These are phyloP conservation scores for Catonia carolina DNA, from an alignment of 2,888 invertebrate species.

Conservation along the genomic window DNA sequence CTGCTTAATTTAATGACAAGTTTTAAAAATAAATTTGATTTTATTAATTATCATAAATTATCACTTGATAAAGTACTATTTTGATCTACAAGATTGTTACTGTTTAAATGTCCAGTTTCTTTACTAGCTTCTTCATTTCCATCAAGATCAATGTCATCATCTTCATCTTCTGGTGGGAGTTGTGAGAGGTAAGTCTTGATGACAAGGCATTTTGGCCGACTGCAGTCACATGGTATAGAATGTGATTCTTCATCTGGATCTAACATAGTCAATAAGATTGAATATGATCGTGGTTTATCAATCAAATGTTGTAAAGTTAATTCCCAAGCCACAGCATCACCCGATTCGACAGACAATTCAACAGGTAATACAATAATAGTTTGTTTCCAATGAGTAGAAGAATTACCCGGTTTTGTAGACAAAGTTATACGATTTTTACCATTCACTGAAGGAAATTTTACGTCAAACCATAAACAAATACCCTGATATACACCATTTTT, in stretches of 20 bases:
- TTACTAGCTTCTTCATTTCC: too few species aligned
- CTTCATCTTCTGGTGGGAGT: conserved; percentile 40
- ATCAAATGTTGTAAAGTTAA: conserved; percentile 52
- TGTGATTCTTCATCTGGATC: conserved; percentile 64
- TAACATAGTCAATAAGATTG: conserved; percentile 60
- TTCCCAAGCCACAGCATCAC: conserved; percentile 63
- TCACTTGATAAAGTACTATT: too few species aligned
- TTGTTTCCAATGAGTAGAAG: conserved; percentile 67
- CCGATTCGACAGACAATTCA: conserved; percentile 50
- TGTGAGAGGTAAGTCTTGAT: conserved; percentile 55
- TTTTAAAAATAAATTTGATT: too few species aligned
- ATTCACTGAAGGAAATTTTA: conserved; percentile 55
- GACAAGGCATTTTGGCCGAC: conserved; percentile 71
- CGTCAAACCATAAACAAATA: conserved; percentile 75
- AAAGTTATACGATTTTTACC: conserved; percentile 39
- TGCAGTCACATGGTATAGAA: conserved; percentile 69
- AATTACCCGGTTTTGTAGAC: conserved; percentile 52
- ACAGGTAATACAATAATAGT: conserved; percentile 67
- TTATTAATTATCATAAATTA: too few species aligned
- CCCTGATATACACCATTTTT: conserved; percentile 50
- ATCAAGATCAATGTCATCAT: conserved; percentile 14
- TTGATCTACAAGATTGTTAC: too few species aligned
- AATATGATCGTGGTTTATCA: conserved; percentile 53
- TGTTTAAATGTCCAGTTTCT: too few species aligned
- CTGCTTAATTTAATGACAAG: too few species aligned